A percentile compares a stretch with the other conserved stretches of the same genome.
Conservation (phyloP, 2,888 invertebrate genomes). For the Sturmia bella region DNA sequence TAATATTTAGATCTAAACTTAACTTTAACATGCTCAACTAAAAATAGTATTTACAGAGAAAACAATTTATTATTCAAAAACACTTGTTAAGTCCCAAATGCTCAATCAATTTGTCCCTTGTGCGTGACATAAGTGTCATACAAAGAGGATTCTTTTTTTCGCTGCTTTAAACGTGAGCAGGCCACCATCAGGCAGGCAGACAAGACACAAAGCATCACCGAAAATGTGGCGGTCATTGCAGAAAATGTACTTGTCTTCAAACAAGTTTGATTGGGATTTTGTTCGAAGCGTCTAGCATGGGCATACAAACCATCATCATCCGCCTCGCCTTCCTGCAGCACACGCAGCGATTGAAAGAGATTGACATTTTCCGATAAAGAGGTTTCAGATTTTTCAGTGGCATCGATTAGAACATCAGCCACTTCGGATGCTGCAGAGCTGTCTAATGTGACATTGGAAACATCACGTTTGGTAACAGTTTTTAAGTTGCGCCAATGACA, state of each 20-base stretch:
- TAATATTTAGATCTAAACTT: constrained; percentile 31
- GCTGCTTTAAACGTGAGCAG: constrained; percentile 88
- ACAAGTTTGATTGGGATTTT: constrained; percentile 84
- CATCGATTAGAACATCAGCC: constrained; percentile 49
- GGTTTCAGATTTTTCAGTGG: constrained; percentile 81
- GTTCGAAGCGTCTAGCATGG: constrained; percentile 68
- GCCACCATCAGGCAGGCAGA: constrained; percentile 88
- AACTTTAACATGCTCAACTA: not conserved
- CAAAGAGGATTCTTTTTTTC: constrained; percentile 82
- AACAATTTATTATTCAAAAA: constrained; percentile 21
- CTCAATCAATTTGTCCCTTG: constrained; percentile 85
- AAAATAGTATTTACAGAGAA: constrained; percentile 64
- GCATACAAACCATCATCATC: constrained; percentile 82
- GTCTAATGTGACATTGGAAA: constrained; percentile 81
- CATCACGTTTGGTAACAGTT: constrained; percentile 89
- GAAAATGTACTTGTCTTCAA: constrained; percentile 86
- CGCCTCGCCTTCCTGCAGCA: constrained; percentile 91
- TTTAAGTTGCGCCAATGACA: constrained; percentile 96
- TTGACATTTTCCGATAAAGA: constrained; percentile 93
- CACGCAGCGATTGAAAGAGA: constrained; percentile 93
- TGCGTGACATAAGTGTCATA: constrained; percentile 85
- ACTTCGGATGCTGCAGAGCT: constrained; percentile 54
- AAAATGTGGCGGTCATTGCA: constrained; percentile 86
- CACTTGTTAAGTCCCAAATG: not conserved
- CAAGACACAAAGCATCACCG: constrained; percentile 87